Evolutionary conservation across 2,113 vertebrate genomes (phyloP).

Genomic region (Elanoides forficatus): DNA sequence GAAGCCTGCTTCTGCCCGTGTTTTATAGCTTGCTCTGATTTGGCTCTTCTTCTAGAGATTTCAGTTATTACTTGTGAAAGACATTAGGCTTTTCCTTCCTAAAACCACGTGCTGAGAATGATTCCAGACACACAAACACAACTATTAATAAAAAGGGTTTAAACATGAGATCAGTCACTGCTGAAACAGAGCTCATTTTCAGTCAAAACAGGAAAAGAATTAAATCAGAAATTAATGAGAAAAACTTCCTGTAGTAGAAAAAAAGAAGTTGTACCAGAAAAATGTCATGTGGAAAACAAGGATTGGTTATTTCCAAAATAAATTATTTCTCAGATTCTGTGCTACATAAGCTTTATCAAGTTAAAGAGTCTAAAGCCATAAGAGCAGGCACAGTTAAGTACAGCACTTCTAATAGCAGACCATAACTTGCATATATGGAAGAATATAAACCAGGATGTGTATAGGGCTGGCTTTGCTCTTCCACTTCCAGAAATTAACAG

Average conservation of each 20-base stretch:
- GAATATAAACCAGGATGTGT: not conserved
- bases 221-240: slow-evolving; percentile 32
- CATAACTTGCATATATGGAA: not conserved
- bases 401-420: not conserved
- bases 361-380: not conserved
- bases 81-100: not conserved
- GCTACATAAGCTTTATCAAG: not conserved
- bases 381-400: not conserved
- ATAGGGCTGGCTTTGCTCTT: not conserved
- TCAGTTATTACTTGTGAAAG: slow-evolving; percentile 34
- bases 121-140: not conserved
- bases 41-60: slow-evolving; percentile 4
- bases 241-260: not conserved
- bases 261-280: not conserved
- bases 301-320: not conserved
- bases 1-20: not conserved
- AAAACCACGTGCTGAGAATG: not conserved
- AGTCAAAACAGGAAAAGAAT: slow-evolving; percentile 16
- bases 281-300: not conserved
- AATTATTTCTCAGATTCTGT: not conserved
- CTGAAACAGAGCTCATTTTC: slow-evolving; percentile 16
- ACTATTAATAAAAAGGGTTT: not conserved
- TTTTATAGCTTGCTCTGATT: slow-evolving; percentile 25
- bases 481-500: not conserved
- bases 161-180: not conserved